Evolutionary conservation across 2,888 invertebrate species (phyloP).

Genomic region (Drosophila austrosaltans): DNA sequence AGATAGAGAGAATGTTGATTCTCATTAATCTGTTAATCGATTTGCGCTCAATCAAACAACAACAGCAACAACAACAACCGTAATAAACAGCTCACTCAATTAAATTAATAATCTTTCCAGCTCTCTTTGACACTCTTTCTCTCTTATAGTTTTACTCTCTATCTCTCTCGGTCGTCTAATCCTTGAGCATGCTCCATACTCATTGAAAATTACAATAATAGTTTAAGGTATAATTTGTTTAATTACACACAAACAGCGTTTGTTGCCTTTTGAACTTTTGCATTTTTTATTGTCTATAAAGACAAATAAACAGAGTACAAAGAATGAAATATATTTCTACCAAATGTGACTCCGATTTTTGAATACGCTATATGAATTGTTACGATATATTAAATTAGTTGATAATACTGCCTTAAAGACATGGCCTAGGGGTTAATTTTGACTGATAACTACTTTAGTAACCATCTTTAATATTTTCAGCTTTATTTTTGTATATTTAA

Average conservation of each 20-base stretch:
- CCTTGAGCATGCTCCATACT: conserved; percentile 56
- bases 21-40: conserved; percentile 69
- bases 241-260: conserved; percentile 45
- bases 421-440: no score
- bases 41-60: conserved; percentile 58
- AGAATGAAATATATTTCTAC: conserved; percentile 9
- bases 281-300: conserved; percentile 20
- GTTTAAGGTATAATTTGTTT: conserved; percentile 56
- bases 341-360: neutral
- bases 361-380: neutral
- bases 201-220: conserved; percentile 28
- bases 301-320: conserved; percentile 36
- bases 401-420: no score
- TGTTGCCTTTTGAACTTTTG: conserved; percentile 68
- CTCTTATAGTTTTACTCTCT: neutral
- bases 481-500: no score
- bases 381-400: no score
- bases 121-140: conserved; percentile 18
- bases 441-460: no score
- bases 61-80: conserved; percentile 11
- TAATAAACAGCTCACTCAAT: conserved; percentile 57
- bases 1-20: conserved; percentile 27
- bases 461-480: no score
- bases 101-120: conserved; percentile 28
- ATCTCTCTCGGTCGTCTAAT: conserved; percentile 49